Evolutionary conservation across 2,113 vertebrate genomes (phyloP), one percentile per base, ranked within the genome.

Genomic region (Platysteira castanea): DNA sequence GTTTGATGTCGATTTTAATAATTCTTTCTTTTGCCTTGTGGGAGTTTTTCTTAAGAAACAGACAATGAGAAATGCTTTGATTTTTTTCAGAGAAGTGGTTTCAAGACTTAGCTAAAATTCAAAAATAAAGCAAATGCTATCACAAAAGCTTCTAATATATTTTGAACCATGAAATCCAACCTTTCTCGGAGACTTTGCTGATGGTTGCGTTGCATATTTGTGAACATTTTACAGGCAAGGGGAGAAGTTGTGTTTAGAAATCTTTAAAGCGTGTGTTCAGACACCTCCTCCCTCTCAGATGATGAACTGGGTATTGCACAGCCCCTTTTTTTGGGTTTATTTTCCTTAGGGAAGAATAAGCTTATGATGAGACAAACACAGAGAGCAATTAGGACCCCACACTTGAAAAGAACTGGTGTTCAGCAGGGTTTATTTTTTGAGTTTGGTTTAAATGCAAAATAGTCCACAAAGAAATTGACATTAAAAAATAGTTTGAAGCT

Each of bases 61-160:
- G 28, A 28, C 6, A 41, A 63, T 21, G 7, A 49, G 31, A 77
- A 82, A 65, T 1, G 0, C 1, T 44, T 61, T 53, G 1, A 2
- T 37, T 61, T 92, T 54, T 60, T 54, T 60, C 10, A 73, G 33
- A 17, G 12, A 52, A 49, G 16, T 19, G 16, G 7, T 33, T 84
- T 84, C 8, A 81, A 69, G 15, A 4, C 54, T 73, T 50, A 63
- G 4, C 6, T 68, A 35, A 59, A 46, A 31, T 8, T 28, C 23
- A 47, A 87, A 87, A 64, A 64, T 50, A 31, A 63, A 52, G 9
- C 2, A 30, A 67, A 24, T 33, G 3, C 3, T 33, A 6, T 18
- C 11, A 42, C 4, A 47, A 53, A 80, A 27, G 2, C 11, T 77
- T 59, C 10, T 33, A 35, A 21, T 35, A 2, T 10, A 7, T 53